These are phyloP conservation scores for Agapetus fuscipes DNA, from an alignment of 2,888 invertebrate species.

Conservation along the genomic window DNA sequence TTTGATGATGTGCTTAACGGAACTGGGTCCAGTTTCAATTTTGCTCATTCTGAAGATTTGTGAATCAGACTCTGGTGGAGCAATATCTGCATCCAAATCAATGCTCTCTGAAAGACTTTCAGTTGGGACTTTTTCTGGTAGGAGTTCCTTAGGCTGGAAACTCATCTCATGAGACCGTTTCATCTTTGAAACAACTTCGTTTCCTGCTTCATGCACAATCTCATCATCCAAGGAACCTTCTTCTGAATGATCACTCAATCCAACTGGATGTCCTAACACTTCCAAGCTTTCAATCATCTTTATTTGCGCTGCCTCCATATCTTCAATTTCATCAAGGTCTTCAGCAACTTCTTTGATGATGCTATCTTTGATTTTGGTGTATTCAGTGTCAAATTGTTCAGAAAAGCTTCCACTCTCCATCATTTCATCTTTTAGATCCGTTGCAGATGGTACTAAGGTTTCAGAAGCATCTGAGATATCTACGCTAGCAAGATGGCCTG, in stretches of 20 bases:
- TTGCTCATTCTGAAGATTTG: constrained; percentile 21
- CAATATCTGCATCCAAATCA: constrained; percentile 25
- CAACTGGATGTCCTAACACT: constrained; percentile 5
- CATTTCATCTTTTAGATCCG: constrained; percentile 68
- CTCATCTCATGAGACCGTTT: constrained; percentile 88
- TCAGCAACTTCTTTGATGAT: constrained; percentile 29
- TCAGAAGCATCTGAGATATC: constrained; percentile 89
- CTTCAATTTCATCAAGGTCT: constrained; percentile 24
- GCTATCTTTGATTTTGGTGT: constrained; percentile 14
- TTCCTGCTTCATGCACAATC: constrained; percentile 34
- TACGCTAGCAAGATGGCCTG: constrained; percentile 79
- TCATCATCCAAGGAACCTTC: constrained; percentile 50
- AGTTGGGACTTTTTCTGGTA: constrained; percentile 40
- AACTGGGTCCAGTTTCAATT: constrained; percentile 20
- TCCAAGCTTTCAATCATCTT: constrained; percentile 13
- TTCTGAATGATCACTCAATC: constrained; percentile 42
- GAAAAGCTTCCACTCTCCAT: constrained; percentile 53
- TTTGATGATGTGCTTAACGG: constrained; percentile 17
- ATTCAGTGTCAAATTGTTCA: constrained; percentile 42
- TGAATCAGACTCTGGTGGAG: constrained; percentile 19
- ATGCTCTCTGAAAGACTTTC: constrained; percentile 36
- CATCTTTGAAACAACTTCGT: constrained; percentile 62
- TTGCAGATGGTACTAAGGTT: constrained; percentile 83
- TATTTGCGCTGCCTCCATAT: constrained; percentile 14
- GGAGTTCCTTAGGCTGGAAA: constrained; percentile 57